These are phyloP conservation scores for Habropoda laboriosa DNA, from an alignment of 1,140 invertebrate genomes.

Conservation along the genomic window DNA sequence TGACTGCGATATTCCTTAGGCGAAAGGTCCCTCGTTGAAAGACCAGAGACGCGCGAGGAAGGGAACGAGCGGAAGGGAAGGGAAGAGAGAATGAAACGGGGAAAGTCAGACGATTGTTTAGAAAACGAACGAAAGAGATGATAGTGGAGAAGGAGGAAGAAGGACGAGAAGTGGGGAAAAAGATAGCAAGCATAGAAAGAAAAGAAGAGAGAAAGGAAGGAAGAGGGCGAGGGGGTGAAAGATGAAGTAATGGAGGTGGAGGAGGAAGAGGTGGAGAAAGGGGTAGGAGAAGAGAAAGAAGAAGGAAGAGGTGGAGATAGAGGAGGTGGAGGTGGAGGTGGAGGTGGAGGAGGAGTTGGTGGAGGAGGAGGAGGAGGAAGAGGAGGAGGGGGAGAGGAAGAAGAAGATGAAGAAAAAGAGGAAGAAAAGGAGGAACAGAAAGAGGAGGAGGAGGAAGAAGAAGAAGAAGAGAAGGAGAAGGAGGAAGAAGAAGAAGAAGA, in stretches of 20 bases:
- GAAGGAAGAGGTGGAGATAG: slow-evolving; percentile 40
- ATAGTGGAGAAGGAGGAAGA: slow-evolving; percentile 14
- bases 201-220: background rate
- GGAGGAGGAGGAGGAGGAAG: slow-evolving; percentile 41
- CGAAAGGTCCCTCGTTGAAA: slow-evolving; percentile 66
- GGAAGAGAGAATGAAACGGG: slow-evolving; percentile 52
- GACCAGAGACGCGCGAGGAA: slow-evolving; percentile 39
- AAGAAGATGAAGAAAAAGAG: slow-evolving; percentile 39
- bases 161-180: background rate
- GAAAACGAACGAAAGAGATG: slow-evolving; percentile 39
- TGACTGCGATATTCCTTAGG: slow-evolving; percentile 69
- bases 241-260: slow-evolving; percentile 43
- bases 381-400: slow-evolving; percentile 34
- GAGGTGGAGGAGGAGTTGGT: slow-evolving; percentile 15
- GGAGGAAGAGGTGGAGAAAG: slow-evolving; percentile 6
- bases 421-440: slow-evolving; percentile 34
- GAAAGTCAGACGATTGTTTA: too few relatives aligned
- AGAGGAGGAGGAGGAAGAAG: slow-evolving; percentile 39
- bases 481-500: slow-evolving; percentile 40
- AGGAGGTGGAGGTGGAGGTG: slow-evolving; percentile 24
- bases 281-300: slow-evolving; percentile 3
- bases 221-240: slow-evolving; percentile 34
- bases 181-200: background rate
- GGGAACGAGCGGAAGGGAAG: background rate
- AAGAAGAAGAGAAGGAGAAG: background rate